Evolutionary conservation across 2,113 vertebrate species (phyloP).

Genomic region (Pachypanchax playfairii): DNA sequence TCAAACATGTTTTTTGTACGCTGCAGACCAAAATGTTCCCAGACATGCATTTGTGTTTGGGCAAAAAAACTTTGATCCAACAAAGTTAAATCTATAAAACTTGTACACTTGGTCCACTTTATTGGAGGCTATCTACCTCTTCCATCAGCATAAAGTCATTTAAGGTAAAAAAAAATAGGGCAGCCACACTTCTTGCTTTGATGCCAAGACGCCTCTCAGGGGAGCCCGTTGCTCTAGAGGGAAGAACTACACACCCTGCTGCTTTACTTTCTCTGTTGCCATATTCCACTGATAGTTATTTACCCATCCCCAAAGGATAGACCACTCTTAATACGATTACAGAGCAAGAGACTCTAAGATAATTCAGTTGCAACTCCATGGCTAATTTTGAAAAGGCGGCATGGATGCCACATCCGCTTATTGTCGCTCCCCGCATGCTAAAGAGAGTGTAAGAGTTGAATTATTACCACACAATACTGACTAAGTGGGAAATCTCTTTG

Average conservation of each 20-base stretch:
- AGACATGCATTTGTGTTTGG: neutral
- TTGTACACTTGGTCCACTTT: slow-evolving; percentile 13
- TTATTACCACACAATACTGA: slow-evolving; percentile 76
- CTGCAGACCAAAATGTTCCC: too few species aligned
- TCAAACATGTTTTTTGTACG: too few species aligned
- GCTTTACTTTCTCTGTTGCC: slow-evolving; percentile 29
- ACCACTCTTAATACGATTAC: slow-evolving; percentile 76
- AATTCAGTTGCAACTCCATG: slow-evolving; percentile 70
- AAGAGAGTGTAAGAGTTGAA: slow-evolving; percentile 65
- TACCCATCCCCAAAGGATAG: slow-evolving; percentile 62
- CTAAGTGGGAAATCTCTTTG: slow-evolving; percentile 77
- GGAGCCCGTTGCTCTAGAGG: slow-evolving; percentile 26
- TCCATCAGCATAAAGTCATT: slow-evolving; percentile 38
- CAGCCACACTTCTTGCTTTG: slow-evolving; percentile 41
- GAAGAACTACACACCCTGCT: slow-evolving; percentile 33
- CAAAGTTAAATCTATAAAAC: slow-evolving; percentile 23
- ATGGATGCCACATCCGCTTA: slow-evolving; percentile 70
- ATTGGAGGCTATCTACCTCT: slow-evolving; percentile 35
- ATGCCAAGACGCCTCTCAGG: slow-evolving; percentile 50
- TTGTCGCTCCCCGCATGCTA: slow-evolving; percentile 54
- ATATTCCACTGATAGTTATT: slow-evolving; percentile 52
- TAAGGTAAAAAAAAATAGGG: slow-evolving; percentile 34
- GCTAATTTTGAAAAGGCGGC: slow-evolving; percentile 67
- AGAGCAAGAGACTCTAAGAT: slow-evolving; percentile 72
- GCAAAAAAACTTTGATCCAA: slow-evolving; percentile 13